Evolutionary conservation across 2,113 vertebrate genomes (phyloP), one percentile per base, ranked within the genome.

Genomic region (Cyanoramphus novaezelandiae): DNA sequence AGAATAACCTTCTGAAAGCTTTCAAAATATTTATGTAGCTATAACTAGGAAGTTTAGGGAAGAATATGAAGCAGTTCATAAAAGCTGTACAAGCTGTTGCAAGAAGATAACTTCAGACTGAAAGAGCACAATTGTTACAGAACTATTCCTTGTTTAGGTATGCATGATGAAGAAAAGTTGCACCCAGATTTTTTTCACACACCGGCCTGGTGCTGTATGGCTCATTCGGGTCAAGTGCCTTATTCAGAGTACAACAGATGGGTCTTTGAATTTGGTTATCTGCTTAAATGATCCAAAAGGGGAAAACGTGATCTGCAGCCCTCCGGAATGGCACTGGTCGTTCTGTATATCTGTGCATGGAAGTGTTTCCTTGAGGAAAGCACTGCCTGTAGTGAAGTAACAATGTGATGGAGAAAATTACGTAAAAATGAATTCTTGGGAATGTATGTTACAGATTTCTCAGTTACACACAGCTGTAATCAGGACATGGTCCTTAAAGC

Each of bases 211-310:
- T 96, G 93, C 94, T n/a, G 29, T 52, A 31, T 60, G 63, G 90
- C 85, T 92, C 29, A 1, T 55, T 0, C 43, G 55, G 68, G 92
- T 68, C 85, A 94, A 83, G 90, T 94, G 85, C 88, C 93, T 97
- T 94, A 94, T 74, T 60, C 64, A 57, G 82, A 84, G 88, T 43
- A 7, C 68, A 83, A 43, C 90, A 80, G 67, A 68, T 70, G 78
- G 67, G 41, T 52, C 94, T 82, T 63, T 10, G 28, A 62, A 41
- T 83, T 50, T 57, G 72, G 17, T 81, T 50, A 28, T 68, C 43
- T 81, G 49, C 28, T 77, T 28, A 33, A 77, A 19, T 43, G 11
- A 17, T 67, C 53, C 12, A n/a, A 17, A 20, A 33, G 79, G 33
- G 50, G 63, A 43, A 53, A 75, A 49, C 7, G 3, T 5, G 43